Evolutionary conservation across 2,888 invertebrate genomes (phyloP), one percentile per base, ranked within the genome.

Genomic region (Dichetophora obliterata): DNA sequence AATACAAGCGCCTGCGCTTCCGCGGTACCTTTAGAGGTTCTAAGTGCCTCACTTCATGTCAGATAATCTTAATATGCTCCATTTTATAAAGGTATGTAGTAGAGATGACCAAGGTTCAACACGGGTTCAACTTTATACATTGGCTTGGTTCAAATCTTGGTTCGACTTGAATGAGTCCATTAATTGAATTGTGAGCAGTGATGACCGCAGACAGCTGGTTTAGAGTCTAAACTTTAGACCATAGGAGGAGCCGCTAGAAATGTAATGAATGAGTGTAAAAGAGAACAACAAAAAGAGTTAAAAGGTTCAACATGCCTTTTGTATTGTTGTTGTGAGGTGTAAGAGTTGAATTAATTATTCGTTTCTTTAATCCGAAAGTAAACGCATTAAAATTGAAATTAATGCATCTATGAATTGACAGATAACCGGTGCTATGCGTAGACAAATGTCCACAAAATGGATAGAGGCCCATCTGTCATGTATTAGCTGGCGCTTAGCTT

Each of bases 1-100:
- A 83, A 75, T 70, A 70, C 82, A 85, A 85, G 84, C 84, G 84
- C 71, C 80, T 78, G 78, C 74, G 77, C 78, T 76, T 19, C 22
- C 14, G 22, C 14, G 63, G 43, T 59, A 73, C 68, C 74, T 69
- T 75, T 59, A 75, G 70, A 71, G 72, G 48, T 72, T 75, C 77
- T 75, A 78, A 78, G 75, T 72, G 77, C 75, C 75, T 50, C 68
- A 31, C 75, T 75, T 68, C 43, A 68, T 77, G 77, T 72, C 75
- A 68, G 77, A 61, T 75, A 75, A 66, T 72, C 48, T 76, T 59
- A 76, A 72, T 73, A 50, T 66, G 72, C 72, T 72, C 68, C 50
- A 54, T 34, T 66, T 54, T 54, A 54, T 9, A 19, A 43, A 14
- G 16, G 43, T 43, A 16, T 27, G 34, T 14, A 9, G 68, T 3